Evolutionary conservation across 2,888 invertebrate species (phyloP).

Genomic region (Sminthurides aquaticus): DNA sequence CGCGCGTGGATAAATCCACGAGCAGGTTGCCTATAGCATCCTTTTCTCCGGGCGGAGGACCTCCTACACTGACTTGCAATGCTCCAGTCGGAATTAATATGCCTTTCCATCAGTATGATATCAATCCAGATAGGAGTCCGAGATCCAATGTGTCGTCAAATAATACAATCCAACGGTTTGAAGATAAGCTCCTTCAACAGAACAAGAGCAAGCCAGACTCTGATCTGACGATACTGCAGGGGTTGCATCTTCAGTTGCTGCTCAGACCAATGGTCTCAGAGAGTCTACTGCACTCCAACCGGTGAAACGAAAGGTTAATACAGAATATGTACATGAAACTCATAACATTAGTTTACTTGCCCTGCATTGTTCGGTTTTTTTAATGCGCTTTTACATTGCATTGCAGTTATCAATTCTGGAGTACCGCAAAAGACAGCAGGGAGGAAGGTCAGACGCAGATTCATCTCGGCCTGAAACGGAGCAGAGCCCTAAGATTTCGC

Average conservation of each 20-base stretch:
- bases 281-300: too few species aligned
- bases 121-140: background rate
- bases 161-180: slow-evolving; percentile 20
- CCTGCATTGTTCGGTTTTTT: too few species aligned
- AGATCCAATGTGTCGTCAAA: slow-evolving; percentile 4
- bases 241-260: background rate
- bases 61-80: background rate
- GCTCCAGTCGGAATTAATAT: too few species aligned
- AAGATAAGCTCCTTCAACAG: slow-evolving; percentile 15
- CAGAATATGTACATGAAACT: too few species aligned
- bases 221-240: too few species aligned
- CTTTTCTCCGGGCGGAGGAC: background rate
- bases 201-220: too few species aligned
- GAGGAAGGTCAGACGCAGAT: slow-evolving; percentile 31
- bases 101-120: background rate
- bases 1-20: too few species aligned
- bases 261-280: too few species aligned
- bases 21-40: too few species aligned
- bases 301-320: too few species aligned
- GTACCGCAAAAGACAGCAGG: slow-evolving; percentile 28
- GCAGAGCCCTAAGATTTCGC: too few species aligned
- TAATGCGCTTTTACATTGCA: slow-evolving; percentile 1
- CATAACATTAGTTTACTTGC: too few species aligned
- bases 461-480: slow-evolving; percentile 17
- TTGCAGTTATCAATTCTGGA: slow-evolving; percentile 35